Evolutionary conservation across 2,888 invertebrate genomes (phyloP).

Genomic region (Antitype chi): DNA sequence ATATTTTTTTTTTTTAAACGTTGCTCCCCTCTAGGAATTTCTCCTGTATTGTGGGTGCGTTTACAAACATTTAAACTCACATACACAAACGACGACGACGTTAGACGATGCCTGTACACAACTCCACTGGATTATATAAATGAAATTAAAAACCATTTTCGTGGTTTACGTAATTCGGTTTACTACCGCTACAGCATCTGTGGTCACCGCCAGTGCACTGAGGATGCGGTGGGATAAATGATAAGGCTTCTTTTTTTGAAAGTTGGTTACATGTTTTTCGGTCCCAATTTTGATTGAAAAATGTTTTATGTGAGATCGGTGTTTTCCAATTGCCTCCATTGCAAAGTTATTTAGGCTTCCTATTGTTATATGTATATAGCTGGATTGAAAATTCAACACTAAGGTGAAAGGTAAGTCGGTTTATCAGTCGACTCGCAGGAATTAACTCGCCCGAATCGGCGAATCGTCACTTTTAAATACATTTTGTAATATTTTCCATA

Average conservation of each 20-base stretch:
- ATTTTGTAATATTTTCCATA: too few relatives aligned
- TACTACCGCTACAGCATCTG: conserved; percentile 2
- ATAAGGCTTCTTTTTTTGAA: not conserved
- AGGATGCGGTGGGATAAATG: conserved; percentile 7
- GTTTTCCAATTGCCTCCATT: not conserved
- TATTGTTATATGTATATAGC: not conserved
- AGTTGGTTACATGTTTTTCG: not conserved
- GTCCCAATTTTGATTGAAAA: not conserved
- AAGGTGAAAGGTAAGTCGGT: not conserved
- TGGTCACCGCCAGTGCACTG: conserved; percentile 12
- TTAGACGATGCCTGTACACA: not conserved
- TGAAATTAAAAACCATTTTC: conserved; percentile 1
- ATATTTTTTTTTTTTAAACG: too few relatives aligned
- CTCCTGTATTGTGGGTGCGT: too few relatives aligned
- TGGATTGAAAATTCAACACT: not conserved
- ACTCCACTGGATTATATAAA: not conserved
- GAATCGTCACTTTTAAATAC: too few relatives aligned
- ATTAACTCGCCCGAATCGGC: too few relatives aligned
- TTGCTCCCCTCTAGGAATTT: too few relatives aligned
- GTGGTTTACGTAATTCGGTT: conserved; percentile 21
- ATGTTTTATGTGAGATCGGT: not conserved
- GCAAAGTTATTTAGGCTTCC: not conserved
- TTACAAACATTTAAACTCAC: too few relatives aligned
- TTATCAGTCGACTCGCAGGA: too few relatives aligned
- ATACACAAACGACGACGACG: too few relatives aligned